These are phyloP conservation scores for Gymnodraco acuticeps DNA, from an alignment of 2,797 vertebrate species.

Conservation along the genomic window DNA sequence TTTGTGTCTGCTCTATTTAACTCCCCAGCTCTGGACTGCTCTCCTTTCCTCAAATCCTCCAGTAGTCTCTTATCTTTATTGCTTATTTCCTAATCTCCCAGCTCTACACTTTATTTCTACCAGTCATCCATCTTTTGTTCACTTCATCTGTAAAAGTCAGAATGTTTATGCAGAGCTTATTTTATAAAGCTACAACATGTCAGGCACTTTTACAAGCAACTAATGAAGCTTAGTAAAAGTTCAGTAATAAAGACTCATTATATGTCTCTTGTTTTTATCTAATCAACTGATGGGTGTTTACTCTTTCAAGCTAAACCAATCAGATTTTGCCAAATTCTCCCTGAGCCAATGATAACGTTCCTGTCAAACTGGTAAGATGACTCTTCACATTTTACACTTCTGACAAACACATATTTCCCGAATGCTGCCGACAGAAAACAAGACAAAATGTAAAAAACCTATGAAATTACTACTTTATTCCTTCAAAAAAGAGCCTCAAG, in stretches of 20 bases:
- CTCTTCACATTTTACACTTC: too few species aligned
- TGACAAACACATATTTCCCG: not conserved
- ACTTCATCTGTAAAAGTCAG: not conserved
- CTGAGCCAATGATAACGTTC: too few species aligned
- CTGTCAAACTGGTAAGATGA: too few species aligned
- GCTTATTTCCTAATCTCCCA: slow-evolving; percentile 3
- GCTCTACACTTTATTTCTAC: not conserved
- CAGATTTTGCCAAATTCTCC: too few species aligned
- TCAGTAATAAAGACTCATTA: too few species aligned
- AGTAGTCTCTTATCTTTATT: slow-evolving; percentile 12
- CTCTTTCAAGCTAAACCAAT: too few species aligned
- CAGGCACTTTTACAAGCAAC: too few species aligned
- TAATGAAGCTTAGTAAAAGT: too few species aligned
- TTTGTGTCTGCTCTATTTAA: slow-evolving; percentile 52
- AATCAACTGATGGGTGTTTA: too few species aligned
- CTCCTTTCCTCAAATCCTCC: slow-evolving; percentile 17
- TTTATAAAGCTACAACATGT: too few species aligned
- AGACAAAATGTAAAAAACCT: not conserved
- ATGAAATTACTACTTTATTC: not conserved
- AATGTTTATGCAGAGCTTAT: not conserved
- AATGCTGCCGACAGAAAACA: not conserved
- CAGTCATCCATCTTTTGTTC: slow-evolving; percentile 2
- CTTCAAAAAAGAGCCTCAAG: not conserved
- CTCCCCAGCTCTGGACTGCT: slow-evolving; percentile 13
- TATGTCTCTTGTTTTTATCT: too few species aligned